Percentiles rank a stretch among this genome's conserved stretches.
Evolutionary conservation across 1,140 invertebrate genomes (phyloP).

Genomic region (Copidosoma floridanum): DNA sequence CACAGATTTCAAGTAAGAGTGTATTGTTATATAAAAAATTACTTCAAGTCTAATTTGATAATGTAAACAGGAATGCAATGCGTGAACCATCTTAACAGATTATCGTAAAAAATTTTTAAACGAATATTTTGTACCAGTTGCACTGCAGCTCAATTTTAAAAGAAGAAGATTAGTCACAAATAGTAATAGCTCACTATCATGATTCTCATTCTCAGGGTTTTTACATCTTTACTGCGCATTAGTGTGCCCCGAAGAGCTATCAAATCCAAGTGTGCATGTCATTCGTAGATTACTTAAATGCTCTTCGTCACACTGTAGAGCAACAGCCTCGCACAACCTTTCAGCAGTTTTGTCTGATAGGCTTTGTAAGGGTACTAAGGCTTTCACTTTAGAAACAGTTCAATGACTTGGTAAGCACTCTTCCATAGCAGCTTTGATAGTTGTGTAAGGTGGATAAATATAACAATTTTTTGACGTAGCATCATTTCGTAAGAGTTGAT

Average conservation of each 20-base stretch:
- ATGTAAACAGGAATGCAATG: too few species aligned
- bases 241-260: conserved; percentile 1
- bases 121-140: too few species aligned
- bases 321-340: conserved; percentile 8
- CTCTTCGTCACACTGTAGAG: neutral
- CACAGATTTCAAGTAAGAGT: too few species aligned
- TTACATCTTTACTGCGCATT: conserved; percentile 2
- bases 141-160: too few species aligned
- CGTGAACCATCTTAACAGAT: too few species aligned
- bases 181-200: too few species aligned
- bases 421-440: neutral
- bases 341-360: neutral
- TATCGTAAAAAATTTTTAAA: too few species aligned
- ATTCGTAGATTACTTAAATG: conserved; percentile 1
- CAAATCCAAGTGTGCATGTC: neutral
- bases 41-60: too few species aligned
- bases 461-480: too few species aligned
- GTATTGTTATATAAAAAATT: too few species aligned
- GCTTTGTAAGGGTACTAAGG: neutral
- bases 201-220: neutral
- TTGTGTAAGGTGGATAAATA: neutral
- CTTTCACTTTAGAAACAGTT: neutral
- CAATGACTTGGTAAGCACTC: neutral
- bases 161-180: too few species aligned
- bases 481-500: neutral